These are phyloP conservation scores for Platorchestia sp. DNA, from an alignment of 1,140 invertebrate species.

Conservation along the genomic window DNA sequence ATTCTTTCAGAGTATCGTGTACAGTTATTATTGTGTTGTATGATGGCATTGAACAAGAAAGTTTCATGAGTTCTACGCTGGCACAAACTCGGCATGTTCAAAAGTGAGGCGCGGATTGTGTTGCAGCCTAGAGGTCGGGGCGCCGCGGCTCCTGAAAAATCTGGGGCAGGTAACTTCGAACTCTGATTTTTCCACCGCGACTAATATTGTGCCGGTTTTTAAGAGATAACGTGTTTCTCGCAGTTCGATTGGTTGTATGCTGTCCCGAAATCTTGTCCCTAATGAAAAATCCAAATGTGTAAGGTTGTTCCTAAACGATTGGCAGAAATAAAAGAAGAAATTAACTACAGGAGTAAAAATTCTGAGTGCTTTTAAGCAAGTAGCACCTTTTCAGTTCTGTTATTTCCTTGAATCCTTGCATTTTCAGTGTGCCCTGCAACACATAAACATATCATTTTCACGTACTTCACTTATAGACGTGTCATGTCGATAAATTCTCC, in stretches of 20 bases:
- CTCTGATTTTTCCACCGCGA: neutral
- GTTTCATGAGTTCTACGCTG: neutral
- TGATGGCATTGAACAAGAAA: neutral
- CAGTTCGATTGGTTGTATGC: neutral
- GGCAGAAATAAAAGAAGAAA: neutral
- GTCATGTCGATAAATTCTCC: neutral
- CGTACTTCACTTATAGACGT: neutral
- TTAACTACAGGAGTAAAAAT: neutral
- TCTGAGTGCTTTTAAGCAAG: neutral
- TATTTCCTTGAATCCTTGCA: neutral
- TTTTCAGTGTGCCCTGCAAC: neutral
- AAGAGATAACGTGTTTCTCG: neutral
- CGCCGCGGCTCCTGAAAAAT: neutral
- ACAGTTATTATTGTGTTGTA: neutral
- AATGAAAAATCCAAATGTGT: neutral
- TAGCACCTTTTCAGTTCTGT: neutral
- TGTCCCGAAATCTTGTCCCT: neutral
- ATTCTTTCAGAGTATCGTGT: neutral
- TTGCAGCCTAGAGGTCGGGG: conserved; percentile 16
- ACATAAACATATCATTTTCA: neutral
- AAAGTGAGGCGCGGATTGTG: conserved; percentile 42
- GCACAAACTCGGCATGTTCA: conserved; percentile 10
- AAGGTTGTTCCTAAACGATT: neutral
- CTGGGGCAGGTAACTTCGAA: conserved; percentile 18
- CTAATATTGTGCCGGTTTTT: neutral